These are phyloP conservation scores for Drosophila austrosaltans DNA, from an alignment of 2,888 invertebrate species.

Conservation along the genomic window DNA sequence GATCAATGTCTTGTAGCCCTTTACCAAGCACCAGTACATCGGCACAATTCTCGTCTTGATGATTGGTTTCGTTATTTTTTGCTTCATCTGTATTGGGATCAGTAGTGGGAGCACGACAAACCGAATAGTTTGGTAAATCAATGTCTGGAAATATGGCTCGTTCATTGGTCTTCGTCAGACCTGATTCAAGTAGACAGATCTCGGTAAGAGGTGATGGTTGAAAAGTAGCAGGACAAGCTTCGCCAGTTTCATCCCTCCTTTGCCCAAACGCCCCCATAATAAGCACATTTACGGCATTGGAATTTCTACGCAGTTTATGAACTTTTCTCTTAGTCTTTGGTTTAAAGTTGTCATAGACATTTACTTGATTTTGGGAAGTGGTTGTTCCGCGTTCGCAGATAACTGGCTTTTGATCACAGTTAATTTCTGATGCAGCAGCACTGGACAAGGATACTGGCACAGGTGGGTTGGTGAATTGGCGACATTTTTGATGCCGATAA, in stretches of 20 bases:
- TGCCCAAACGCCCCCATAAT: slow-evolving; percentile 31
- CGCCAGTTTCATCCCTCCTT: neutral
- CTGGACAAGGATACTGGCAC: neutral
- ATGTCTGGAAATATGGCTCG: slow-evolving; percentile 39
- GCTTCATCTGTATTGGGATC: neutral
- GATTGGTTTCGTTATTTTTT: no score
- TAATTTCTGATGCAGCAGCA: neutral
- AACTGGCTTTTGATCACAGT: neutral
- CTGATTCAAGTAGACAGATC: slow-evolving; percentile 56
- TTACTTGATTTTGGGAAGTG: neutral
- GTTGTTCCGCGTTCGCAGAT: neutral
- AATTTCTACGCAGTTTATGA: neutral
- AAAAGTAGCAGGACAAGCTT: slow-evolving; percentile 10
- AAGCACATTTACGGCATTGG: slow-evolving; percentile 37
- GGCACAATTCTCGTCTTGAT: slow-evolving; percentile 12
- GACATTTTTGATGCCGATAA: no score
- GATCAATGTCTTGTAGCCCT: neutral
- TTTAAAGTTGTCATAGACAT: neutral
- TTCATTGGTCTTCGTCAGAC: slow-evolving; percentile 44
- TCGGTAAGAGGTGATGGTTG: slow-evolving; percentile 28
- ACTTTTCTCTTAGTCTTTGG: neutral
- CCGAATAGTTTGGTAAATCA: slow-evolving; percentile 46
- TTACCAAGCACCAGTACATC: slow-evolving; percentile 46
- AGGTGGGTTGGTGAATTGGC: no score
- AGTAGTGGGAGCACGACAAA: slow-evolving; percentile 36